These are phyloP conservation scores for Oryzias sinensis DNA, from an alignment of 2,797 vertebrate species.

Conservation along the genomic window DNA sequence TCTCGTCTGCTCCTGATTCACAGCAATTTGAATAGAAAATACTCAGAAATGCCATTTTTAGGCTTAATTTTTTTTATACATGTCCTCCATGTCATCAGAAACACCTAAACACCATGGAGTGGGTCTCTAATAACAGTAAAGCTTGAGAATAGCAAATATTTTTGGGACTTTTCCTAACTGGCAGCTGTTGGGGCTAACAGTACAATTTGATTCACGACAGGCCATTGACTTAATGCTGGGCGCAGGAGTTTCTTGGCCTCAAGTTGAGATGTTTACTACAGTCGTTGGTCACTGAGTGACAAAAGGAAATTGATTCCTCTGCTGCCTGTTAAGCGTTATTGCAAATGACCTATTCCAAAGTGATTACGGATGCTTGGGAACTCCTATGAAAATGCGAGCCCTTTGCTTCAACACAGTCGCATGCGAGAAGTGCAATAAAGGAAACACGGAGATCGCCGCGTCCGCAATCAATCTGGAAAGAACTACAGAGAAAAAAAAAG, in stretches of 20 bases:
- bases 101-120: too few species aligned
- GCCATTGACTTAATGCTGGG: constrained; percentile 72
- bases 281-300: constrained; percentile 70
- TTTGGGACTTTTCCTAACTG: constrained; percentile 59
- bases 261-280: constrained; percentile 77
- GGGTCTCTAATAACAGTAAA: too few species aligned
- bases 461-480: constrained; percentile 28
- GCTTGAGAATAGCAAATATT: constrained; percentile 23
- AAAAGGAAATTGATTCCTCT: constrained; percentile 74
- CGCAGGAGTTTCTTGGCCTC: constrained; percentile 66
- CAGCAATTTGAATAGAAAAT: too few species aligned
- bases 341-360: constrained; percentile 68
- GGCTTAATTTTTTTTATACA: too few species aligned
- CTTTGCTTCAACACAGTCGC: constrained; percentile 38
- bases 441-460: constrained; percentile 37
- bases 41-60: too few species aligned
- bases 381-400: constrained; percentile 53
- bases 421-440: constrained; percentile 26
- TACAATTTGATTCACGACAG: constrained; percentile 69
- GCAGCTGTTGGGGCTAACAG: constrained; percentile 59
- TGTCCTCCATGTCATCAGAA: too few species aligned
- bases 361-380: constrained; percentile 68
- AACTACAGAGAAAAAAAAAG: constrained; percentile 18
- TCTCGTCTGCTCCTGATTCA: too few species aligned
- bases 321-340: constrained; percentile 68